phyloP scores from a whole-genome alignment of 2,888 invertebrate species.

The Coenonympha glycerion region DNA sequence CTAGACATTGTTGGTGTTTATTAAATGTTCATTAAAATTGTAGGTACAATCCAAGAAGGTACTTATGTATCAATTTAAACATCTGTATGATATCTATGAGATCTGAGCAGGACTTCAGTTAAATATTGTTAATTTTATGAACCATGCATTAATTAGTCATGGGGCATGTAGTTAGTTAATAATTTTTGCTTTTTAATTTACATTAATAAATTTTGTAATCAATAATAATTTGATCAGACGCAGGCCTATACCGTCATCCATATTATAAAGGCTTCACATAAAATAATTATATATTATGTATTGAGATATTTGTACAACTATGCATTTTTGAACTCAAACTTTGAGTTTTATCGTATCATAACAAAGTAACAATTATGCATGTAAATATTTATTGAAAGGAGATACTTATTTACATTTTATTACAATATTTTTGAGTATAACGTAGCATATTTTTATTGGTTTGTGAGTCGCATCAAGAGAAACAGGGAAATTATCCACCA shows the following conservation, averaged over 20 bases:
- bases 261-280: no score
- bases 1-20: conserved; percentile 18
- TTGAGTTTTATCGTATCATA: conserved; percentile 13
- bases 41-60: conserved; percentile 5
- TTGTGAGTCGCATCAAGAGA: conserved; percentile 45
- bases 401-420: conserved; percentile 62
- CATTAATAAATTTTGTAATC: no score
- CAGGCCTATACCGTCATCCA: no score
- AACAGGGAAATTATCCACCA: conserved; percentile 39
- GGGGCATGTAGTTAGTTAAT: no score
- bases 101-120: conserved; percentile 5
- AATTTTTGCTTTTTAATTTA: no score
- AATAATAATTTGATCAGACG: no score
- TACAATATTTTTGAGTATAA: conserved; percentile 50
- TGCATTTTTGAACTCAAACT: neutral
- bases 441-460: conserved; percentile 38
- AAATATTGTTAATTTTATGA: neutral
- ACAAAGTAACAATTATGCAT: conserved; percentile 20
- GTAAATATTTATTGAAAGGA: conserved; percentile 22
- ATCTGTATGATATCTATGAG: neutral
- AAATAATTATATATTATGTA: neutral
- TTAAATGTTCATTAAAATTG: conserved; percentile 17
- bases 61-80: neutral
- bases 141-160: neutral
- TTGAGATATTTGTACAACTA: neutral